Evolutionary conservation across 2,888 invertebrate species (phyloP).

Genomic region (Cephus rjabovi): DNA sequence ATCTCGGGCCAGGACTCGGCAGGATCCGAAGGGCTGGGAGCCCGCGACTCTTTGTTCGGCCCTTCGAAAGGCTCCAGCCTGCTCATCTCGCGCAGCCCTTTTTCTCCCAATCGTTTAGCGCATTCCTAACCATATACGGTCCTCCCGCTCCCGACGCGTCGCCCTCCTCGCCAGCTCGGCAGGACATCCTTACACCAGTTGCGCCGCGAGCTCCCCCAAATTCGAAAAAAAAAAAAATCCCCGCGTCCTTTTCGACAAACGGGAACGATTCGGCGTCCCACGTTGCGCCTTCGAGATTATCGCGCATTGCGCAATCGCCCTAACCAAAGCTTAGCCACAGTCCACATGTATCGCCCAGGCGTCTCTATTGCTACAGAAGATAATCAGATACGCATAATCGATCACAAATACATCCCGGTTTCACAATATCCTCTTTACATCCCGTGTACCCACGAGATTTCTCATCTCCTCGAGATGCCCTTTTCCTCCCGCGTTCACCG

Average conservation of each 20-base stretch:
- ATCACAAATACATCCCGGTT: not conserved
- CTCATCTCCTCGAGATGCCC: not conserved
- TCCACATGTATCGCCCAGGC: not conserved
- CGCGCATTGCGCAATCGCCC: not conserved
- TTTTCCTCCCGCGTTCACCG: not conserved
- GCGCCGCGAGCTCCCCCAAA: not conserved
- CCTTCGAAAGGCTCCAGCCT: not conserved
- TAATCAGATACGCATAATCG: not conserved
- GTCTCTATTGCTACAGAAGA: not conserved
- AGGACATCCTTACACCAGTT: not conserved
- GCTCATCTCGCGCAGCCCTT: slow-evolving; percentile 6
- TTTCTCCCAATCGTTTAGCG: slow-evolving; percentile 40
- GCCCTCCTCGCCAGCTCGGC: not conserved
- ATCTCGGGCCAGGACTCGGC: not conserved
- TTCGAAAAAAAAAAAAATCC: not conserved
- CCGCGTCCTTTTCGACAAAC: not conserved
- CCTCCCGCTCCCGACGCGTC: not conserved
- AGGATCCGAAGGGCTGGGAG: not conserved
- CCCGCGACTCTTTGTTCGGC: slow-evolving; percentile 6
- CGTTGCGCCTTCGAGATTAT: too few species aligned
- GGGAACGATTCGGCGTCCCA: not conserved
- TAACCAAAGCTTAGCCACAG: not conserved
- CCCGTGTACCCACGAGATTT: not conserved
- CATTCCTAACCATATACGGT: slow-evolving; percentile 57
- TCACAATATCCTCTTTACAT: not conserved